phyloP scores from a whole-genome alignment of 2,888 invertebrate species.

The Microctonus hyperodae region DNA sequence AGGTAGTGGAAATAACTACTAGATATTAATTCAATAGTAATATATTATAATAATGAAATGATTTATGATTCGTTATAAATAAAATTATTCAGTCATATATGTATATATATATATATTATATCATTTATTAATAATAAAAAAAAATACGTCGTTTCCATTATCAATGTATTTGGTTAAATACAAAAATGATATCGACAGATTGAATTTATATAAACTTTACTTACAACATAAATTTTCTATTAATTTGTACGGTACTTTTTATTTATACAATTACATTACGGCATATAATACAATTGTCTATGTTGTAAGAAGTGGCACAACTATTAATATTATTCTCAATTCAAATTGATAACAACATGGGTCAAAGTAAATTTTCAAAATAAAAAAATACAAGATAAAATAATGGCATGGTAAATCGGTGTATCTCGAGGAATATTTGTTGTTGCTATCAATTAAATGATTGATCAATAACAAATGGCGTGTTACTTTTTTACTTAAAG shows the following conservation, averaged over 20 bases:
- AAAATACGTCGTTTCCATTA: constrained; percentile 26
- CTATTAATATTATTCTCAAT: neutral
- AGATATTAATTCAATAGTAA: neutral
- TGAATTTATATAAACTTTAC: constrained; percentile 31
- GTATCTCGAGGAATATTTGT: neutral
- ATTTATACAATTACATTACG: constrained; percentile 19
- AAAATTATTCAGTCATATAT: neutral
- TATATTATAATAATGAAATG: neutral
- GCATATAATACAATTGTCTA: constrained; percentile 13
- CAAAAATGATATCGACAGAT: constrained; percentile 29
- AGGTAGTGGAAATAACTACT: neutral
- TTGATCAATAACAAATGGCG: neutral
- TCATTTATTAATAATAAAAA: constrained; percentile 23
- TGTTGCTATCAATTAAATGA: neutral
- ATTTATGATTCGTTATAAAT: neutral
- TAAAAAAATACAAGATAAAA: neutral
- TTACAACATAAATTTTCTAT: neutral
- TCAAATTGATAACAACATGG: neutral
- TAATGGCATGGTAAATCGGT: neutral
- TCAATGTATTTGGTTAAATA: constrained; percentile 26
- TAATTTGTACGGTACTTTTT: constrained; percentile 3
- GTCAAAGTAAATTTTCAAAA: neutral
- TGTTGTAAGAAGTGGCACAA: neutral
- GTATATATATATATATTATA: constrained; percentile 4
- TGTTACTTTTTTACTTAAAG: neutral